Evolutionary conservation across 2,797 vertebrate species (phyloP), one percentile per base, ranked within the genome.

Genomic region (Choloepus didactylus): DNA sequence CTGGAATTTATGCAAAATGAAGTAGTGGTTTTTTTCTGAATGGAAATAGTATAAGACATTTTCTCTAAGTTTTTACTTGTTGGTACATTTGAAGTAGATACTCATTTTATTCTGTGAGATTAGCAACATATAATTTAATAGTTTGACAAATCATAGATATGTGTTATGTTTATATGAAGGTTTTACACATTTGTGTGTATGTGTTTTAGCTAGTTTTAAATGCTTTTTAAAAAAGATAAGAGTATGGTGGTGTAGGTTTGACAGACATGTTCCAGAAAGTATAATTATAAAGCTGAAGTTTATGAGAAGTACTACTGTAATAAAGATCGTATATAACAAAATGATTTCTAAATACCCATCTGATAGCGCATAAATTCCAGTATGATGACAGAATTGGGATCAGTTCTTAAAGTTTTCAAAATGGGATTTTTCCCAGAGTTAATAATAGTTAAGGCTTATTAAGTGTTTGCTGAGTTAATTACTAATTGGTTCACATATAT

Each of bases 1-100:
- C 11, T 23, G 21, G 66, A 54, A 46, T 81, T 6, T 9, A 76
- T 81, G 29, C 25, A 86, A 41, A 94, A 86, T 46, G 19, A 89
- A 87, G 66, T 69, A 12, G 18, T 64, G n/a, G 21, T 14, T 23
- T 41, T 62, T 92, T 82, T 80, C 59, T 46, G 16, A 27, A 79
- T 76, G 54, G 54, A 87, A 66, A 67, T 91, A 3, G 1, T 75
- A 15, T 38, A 75, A 76, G 64, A 62, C 51, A 64, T 3, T 49
- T 59, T 64, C 79, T 59, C 18, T 79, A 83, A 92, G 35, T 73
- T 96, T 95, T 69, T 82, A 9, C 86, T 46, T 51, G 16, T 91
- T 92, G n/a, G 19, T 90, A 72, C 19, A 88, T 96, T 97, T 94
- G 9, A 94, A 89, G 72, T 87, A 66, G 70, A 62, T 92, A 51